Percentiles rank a stretch among this genome's conserved stretches.
These are phyloP conservation scores for Hirtodrosophila confusa DNA, from an alignment of 2,888 invertebrate species.

Conservation along the genomic window DNA sequence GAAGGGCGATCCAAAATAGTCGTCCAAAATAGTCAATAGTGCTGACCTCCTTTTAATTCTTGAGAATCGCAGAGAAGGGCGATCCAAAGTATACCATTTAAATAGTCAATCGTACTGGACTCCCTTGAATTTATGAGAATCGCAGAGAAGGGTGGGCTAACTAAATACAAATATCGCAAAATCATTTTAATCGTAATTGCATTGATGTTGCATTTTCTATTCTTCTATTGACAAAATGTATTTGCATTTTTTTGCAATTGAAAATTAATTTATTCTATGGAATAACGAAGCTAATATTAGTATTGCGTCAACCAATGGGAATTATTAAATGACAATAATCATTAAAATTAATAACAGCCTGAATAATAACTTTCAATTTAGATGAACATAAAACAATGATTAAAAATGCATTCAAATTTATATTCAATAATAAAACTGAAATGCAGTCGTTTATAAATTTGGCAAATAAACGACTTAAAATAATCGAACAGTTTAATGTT, in stretches of 20 bases:
- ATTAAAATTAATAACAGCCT: slow-evolving; percentile 54
- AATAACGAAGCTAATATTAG: background rate
- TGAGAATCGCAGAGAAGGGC: too few relatives aligned
- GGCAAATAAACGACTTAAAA: slow-evolving; percentile 47
- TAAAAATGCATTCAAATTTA: slow-evolving; percentile 74
- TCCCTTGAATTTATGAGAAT: too few relatives aligned
- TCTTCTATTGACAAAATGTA: background rate
- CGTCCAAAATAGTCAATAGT: too few relatives aligned
- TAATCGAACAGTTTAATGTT: slow-evolving; percentile 65
- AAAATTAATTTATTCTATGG: slow-evolving; percentile 6
- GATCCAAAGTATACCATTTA: too few relatives aligned
- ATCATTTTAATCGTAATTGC: too few relatives aligned
- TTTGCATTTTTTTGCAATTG: background rate
- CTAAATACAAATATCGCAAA: too few relatives aligned
- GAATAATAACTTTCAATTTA: slow-evolving; percentile 61
- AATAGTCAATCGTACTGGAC: too few relatives aligned
- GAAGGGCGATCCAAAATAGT: too few relatives aligned
- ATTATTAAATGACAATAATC: slow-evolving; percentile 46
- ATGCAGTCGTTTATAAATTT: slow-evolving; percentile 61
- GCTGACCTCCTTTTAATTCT: too few relatives aligned
- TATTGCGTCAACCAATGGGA: slow-evolving; percentile 3
- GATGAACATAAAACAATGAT: slow-evolving; percentile 63
- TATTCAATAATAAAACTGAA: slow-evolving; percentile 66
- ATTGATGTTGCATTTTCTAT: background rate
- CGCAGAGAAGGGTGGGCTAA: too few relatives aligned